phyloP scores from a whole-genome alignment of 1,140 invertebrate genomes.

The Calephelis nemesis region DNA sequence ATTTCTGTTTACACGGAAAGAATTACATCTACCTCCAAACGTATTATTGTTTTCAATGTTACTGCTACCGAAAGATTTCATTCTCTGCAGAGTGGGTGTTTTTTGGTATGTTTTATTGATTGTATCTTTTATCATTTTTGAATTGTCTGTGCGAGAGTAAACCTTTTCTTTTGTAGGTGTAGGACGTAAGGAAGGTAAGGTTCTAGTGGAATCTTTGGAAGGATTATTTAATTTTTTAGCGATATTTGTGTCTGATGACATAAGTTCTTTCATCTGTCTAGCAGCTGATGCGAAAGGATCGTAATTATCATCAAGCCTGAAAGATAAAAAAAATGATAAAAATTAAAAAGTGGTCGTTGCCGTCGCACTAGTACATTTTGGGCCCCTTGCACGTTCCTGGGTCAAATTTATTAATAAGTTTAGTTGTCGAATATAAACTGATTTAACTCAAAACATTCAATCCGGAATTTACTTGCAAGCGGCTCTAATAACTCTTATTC shows the following conservation, averaged over 20 bases:
- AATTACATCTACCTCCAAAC: constrained; percentile 69
- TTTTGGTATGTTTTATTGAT: constrained; percentile 75
- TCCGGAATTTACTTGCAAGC: no score
- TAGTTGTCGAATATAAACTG: no score
- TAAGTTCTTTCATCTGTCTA: constrained; percentile 77
- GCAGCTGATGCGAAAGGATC: constrained; percentile 75
- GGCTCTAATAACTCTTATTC: no score
- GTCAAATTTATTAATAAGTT: no score
- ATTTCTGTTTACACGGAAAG: constrained; percentile 68
- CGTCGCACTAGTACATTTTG: background rate
- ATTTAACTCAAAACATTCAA: no score
- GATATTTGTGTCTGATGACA: constrained; percentile 74
- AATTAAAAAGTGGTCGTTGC: background rate
- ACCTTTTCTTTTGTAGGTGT: constrained; percentile 51
- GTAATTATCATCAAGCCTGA: constrained; percentile 71
- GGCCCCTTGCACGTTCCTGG: background rate
- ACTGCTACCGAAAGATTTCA: constrained; percentile 75
- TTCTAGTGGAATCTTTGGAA: constrained; percentile 65
- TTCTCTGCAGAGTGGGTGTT: constrained; percentile 71
- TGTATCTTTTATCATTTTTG: constrained; percentile 72
- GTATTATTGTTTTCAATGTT: constrained; percentile 62
- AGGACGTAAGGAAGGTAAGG: constrained; percentile 61
- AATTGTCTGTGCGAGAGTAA: constrained; percentile 50
- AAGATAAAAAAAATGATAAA: constrained; percentile 39
- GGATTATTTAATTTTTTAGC: constrained; percentile 62